These are phyloP conservation scores for Bombus haemorrhoidalis DNA, from an alignment of 1,140 invertebrate genomes.

Conservation along the genomic window DNA sequence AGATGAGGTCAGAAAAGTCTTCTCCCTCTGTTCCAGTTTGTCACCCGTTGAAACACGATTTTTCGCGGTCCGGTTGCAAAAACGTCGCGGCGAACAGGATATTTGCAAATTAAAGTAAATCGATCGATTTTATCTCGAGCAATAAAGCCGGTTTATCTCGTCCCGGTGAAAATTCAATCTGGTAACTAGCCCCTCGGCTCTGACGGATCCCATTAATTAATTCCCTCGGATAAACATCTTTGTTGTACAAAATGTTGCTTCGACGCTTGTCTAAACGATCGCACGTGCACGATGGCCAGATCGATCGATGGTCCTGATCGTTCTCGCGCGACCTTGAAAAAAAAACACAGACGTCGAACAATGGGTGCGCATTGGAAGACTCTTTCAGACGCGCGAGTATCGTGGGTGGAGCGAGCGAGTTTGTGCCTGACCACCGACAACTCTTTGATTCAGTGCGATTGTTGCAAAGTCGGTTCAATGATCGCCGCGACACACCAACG, in stretches of 20 bases:
- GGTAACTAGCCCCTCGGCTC: not conserved
- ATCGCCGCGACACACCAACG: slow-evolving; percentile 64
- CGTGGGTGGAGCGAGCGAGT: slow-evolving; percentile 73
- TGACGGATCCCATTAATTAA: slow-evolving; percentile 27
- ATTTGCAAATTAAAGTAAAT: slow-evolving; percentile 24
- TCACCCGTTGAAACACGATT: not conserved
- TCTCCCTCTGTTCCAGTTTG: not conserved
- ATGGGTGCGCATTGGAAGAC: slow-evolving; percentile 43
- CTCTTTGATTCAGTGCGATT: slow-evolving; percentile 76
- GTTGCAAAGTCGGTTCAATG: slow-evolving; percentile 73
- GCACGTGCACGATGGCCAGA: not conserved
- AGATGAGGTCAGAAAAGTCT: not conserved
- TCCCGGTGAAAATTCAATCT: slow-evolving; percentile 29
- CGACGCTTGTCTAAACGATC: not conserved
- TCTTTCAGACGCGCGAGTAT: slow-evolving; percentile 12
- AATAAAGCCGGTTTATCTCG: slow-evolving; percentile 37
- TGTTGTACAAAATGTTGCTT: not conserved
- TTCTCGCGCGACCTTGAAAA: not conserved
- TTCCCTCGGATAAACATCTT: not conserved
- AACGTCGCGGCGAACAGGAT: not conserved
- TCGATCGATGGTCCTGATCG: not conserved
- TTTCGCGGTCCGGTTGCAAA: not conserved
- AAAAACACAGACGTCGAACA: not conserved
- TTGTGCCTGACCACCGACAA: slow-evolving; percentile 78
- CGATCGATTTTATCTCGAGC: slow-evolving; percentile 18